Percentiles rank a stretch among this genome's conserved stretches.
Conservation (phyloP, 2,113 vertebrate species). For the Dascyllus trimaculatus region DNA sequence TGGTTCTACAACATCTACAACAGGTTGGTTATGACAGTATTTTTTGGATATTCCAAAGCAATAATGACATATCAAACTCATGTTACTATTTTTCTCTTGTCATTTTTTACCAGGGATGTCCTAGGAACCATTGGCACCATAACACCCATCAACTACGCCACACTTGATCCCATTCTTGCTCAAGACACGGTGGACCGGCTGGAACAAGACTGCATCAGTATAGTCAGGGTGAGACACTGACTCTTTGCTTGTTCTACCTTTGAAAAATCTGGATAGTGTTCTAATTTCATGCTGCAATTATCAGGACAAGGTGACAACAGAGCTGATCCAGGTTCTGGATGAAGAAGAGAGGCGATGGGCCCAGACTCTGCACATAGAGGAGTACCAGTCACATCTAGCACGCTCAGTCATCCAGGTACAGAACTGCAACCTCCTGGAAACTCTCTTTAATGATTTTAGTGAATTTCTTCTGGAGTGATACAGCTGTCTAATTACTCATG, state of each 20-base stretch:
- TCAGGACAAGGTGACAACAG: constrained; percentile 83
- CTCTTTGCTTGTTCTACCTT: background rate
- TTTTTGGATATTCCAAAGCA: background rate
- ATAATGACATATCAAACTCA: background rate
- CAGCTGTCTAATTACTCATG: background rate
- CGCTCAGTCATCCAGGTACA: constrained; percentile 85
- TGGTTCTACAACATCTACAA: constrained; percentile 93
- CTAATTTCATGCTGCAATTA: constrained; percentile 16
- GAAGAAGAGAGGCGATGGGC: constrained; percentile 85
- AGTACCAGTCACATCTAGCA: constrained; percentile 84
- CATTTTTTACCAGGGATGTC: constrained; percentile 77
- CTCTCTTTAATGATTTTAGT: background rate
- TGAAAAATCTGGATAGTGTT: background rate
- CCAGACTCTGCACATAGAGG: constrained; percentile 84
- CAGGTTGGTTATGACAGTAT: constrained; percentile 73
- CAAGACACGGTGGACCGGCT: constrained; percentile 81
- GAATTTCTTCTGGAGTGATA: background rate
- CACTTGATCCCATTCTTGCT: constrained; percentile 79
- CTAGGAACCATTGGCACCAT: constrained; percentile 77
- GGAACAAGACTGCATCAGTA: constrained; percentile 83
- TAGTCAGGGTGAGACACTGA: constrained; percentile 75
- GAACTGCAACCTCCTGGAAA: fast-evolving
- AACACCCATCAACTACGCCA: constrained; percentile 73
- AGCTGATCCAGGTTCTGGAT: constrained; percentile 83
- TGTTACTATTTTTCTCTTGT: background rate